Evolutionary conservation across 2,797 vertebrate genomes (phyloP).

Genomic region (Knipowitschia caucasica): DNA sequence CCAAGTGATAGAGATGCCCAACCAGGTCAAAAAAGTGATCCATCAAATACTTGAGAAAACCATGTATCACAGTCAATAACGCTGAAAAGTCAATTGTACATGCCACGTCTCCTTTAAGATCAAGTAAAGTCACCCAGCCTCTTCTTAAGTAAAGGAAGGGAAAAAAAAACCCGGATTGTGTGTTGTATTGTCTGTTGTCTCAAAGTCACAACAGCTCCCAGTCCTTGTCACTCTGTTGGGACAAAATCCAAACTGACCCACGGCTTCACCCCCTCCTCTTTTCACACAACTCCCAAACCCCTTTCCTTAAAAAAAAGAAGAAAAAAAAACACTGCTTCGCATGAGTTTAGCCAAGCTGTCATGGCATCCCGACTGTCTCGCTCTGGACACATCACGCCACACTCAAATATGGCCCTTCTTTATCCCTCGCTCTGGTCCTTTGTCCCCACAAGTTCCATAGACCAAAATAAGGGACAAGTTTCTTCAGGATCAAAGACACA

Average conservation of each 20-base stretch:
- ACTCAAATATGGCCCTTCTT: constrained; percentile 69
- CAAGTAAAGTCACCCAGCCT: too few species aligned
- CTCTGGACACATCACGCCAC: constrained; percentile 66
- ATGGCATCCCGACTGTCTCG: constrained; percentile 60
- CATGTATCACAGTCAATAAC: too few species aligned
- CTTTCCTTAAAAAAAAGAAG: constrained; percentile 44
- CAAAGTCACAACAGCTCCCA: constrained; percentile 64
- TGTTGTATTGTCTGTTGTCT: constrained; percentile 58
- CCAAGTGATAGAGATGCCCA: too few species aligned
- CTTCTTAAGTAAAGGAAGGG: not conserved
- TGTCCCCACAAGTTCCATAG: too few species aligned
- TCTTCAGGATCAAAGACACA: constrained; percentile 52
- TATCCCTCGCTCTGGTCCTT: too few species aligned
- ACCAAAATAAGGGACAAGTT: constrained; percentile 65
- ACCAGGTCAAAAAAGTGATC: too few species aligned
- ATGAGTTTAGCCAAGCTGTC: constrained; percentile 47
- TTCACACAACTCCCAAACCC: constrained; percentile 18
- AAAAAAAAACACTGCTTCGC: constrained; percentile 51
- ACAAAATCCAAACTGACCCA: constrained; percentile 72
- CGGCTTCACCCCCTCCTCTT: constrained; percentile 45
- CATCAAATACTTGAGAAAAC: too few species aligned
- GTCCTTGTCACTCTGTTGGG: constrained; percentile 66
- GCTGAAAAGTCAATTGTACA: too few species aligned
- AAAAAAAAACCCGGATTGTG: not conserved
- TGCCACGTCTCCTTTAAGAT: too few species aligned